phyloP scores from a whole-genome alignment of 2,797 vertebrate species.

The Cuculus canorus region DNA sequence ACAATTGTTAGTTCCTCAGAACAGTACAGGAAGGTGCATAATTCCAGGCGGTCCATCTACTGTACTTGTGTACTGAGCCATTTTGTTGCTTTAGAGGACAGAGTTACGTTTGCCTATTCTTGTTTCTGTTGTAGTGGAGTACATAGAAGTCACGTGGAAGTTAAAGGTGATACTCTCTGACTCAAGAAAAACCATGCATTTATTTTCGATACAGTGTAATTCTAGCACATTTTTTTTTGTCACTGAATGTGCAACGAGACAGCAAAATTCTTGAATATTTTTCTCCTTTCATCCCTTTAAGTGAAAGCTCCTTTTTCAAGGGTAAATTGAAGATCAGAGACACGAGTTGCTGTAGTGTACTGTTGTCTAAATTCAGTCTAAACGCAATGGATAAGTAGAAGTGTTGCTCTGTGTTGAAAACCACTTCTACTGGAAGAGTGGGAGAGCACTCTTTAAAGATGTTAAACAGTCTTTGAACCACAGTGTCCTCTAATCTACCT shows the following conservation, averaged over 20 bases:
- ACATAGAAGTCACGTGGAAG: not conserved
- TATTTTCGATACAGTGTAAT: not conserved
- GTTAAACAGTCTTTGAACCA: not conserved
- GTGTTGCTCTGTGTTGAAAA: not conserved
- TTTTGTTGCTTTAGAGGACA: not conserved
- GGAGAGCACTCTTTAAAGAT: not conserved
- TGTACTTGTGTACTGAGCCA: not conserved
- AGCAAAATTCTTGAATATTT: not conserved
- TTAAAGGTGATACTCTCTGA: not conserved
- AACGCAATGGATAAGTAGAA: not conserved
- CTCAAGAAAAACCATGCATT: not conserved
- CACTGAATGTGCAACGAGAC: not conserved
- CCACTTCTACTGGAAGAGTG: too few relatives aligned
- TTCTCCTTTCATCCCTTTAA: not conserved
- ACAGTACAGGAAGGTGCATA: rapidly evolving
- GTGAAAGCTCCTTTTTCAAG: not conserved
- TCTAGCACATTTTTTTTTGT: not conserved
- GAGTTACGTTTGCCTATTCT: not conserved
- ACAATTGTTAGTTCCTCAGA: not conserved
- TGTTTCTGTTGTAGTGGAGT: not conserved
- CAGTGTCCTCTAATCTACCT: not conserved
- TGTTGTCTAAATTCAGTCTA: not conserved
- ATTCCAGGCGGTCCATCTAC: not conserved
- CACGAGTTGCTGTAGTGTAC: not conserved
- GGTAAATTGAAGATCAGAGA: not conserved